Percentiles rank a stretch among this genome's conserved stretches.
Conservation (phyloP, 2,888 invertebrate species). For the Slavum lentiscoides region DNA sequence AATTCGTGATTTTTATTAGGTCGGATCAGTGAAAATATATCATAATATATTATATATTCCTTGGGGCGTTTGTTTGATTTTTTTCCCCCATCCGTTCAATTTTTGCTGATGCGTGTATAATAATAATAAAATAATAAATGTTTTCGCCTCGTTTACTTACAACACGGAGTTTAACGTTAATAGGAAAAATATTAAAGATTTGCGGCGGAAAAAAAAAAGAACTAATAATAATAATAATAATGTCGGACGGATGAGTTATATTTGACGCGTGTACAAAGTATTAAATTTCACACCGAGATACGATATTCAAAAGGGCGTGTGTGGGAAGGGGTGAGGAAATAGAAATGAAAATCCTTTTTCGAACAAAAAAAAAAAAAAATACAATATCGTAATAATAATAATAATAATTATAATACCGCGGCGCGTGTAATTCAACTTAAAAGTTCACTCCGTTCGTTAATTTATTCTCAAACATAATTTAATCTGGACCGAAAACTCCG, state of each 20-base stretch:
- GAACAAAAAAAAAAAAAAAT: too few relatives aligned
- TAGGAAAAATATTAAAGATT: conserved; percentile 30
- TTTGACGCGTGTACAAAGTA: conserved; percentile 40
- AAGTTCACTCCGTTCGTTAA: too few relatives aligned
- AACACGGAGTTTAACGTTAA: conserved; percentile 37
- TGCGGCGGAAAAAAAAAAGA: background rate
- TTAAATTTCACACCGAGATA: conserved; percentile 1
- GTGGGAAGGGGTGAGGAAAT: background rate
- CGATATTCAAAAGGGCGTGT: background rate
- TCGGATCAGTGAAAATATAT: conserved; percentile 3
- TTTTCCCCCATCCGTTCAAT: background rate
- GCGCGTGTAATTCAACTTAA: too few relatives aligned
- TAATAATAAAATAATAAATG: background rate
- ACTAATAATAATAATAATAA: background rate
- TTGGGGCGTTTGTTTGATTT: conserved; percentile 15
- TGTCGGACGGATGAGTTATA: conserved; percentile 32
- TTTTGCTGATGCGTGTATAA: background rate
- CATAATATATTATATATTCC: background rate
- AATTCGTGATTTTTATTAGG: conserved; percentile 20
- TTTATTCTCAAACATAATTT: too few relatives aligned
- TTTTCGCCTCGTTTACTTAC: conserved; percentile 21
- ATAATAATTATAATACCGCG: too few relatives aligned
- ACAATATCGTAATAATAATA: too few relatives aligned
- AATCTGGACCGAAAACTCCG: too few relatives aligned
- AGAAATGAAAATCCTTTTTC: conserved; percentile 12